A percentile compares a stretch with the other conserved stretches of the same genome.
phyloP scores from a whole-genome alignment of 64 coral and sea anemone species.

The Porites australiensis region DNA sequence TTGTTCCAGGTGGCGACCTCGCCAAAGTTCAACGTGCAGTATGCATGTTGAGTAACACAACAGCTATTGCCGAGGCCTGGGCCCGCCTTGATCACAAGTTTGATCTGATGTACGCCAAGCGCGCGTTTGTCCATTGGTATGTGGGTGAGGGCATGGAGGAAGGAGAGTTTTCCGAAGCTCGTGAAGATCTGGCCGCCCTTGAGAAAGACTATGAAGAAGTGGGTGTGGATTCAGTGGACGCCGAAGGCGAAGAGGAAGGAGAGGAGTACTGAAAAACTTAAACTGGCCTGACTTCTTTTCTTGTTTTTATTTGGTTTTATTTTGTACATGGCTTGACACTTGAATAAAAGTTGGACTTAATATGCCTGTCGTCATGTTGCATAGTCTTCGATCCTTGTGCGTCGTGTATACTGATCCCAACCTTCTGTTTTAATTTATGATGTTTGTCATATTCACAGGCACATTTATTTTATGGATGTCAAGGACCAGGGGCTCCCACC shows the following conservation, averaged over 20 bases:
- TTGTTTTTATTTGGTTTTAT: slow-evolving; percentile 18
- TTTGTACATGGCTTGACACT: slow-evolving; percentile 35
- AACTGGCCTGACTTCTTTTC: slow-evolving; percentile 21
- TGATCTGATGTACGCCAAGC: slow-evolving; percentile 47
- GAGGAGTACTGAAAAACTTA: slow-evolving; percentile 18
- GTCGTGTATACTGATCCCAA: too few relatives aligned
- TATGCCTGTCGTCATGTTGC: too few relatives aligned
- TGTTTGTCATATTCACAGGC: too few relatives aligned
- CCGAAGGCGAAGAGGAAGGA: slow-evolving; percentile 51
- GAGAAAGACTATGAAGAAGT: slow-evolving; percentile 57
- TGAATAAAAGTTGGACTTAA: slow-evolving; percentile 26
- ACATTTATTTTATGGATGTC: too few relatives aligned
- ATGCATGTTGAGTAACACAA: slow-evolving; percentile 54
- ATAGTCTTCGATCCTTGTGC: too few relatives aligned
- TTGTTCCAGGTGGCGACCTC: slow-evolving; percentile 38
- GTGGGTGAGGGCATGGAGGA: slow-evolving; percentile 52
- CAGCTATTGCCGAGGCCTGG: slow-evolving; percentile 49
- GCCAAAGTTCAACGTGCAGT: slow-evolving; percentile 49
- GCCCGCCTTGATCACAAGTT: slow-evolving; percentile 54
- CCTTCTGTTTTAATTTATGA: too few relatives aligned
- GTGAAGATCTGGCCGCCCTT: slow-evolving; percentile 47
- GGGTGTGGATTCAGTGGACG: slow-evolving; percentile 48
- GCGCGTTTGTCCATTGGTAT: slow-evolving; percentile 50
- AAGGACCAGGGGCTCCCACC: too few relatives aligned
- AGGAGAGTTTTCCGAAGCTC: slow-evolving; percentile 39